A percentile compares a stretch with the other conserved stretches of the same genome.
phyloP scores from a whole-genome alignment of 2,797 vertebrate genomes.

The Microhierax caerulescens region DNA sequence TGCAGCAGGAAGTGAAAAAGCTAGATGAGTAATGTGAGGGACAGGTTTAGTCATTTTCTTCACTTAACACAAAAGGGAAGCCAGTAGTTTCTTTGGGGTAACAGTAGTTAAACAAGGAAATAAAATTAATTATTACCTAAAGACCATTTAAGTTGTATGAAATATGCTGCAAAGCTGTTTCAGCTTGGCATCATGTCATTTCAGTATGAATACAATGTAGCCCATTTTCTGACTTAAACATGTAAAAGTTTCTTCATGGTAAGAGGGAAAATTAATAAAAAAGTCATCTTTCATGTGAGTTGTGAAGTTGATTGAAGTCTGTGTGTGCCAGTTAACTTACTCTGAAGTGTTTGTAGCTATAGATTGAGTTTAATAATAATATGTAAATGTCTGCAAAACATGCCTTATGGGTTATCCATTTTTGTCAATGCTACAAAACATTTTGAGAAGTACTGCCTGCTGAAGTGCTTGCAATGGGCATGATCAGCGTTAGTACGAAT shows the following conservation, averaged over 20 bases:
- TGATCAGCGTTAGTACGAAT: not conserved
- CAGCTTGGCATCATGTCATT: not conserved
- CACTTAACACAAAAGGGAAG: not conserved
- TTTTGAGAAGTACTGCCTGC: not conserved
- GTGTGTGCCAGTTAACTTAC: not conserved
- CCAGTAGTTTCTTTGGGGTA: not conserved
- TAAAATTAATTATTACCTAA: not conserved
- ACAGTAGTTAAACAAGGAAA: not conserved
- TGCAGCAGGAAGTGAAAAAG: not conserved
- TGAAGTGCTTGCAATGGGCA: not conserved
- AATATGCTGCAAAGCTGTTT: not conserved
- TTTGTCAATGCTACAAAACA: not conserved
- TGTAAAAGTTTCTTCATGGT: not conserved
- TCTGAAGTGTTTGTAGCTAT: not conserved
- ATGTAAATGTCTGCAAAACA: not conserved
- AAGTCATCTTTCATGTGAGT: not conserved
- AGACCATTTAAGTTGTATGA: not conserved
- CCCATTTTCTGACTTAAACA: not conserved
- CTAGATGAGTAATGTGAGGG: not conserved
- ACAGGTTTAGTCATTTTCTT: not conserved
- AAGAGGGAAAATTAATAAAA: not conserved
- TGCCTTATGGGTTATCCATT: not conserved
- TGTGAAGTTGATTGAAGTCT: not conserved
- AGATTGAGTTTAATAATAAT: not conserved
- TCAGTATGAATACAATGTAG: not conserved